Evolutionary conservation across 1,140 invertebrate species (phyloP), one percentile per base, ranked within the genome.

Genomic region (Mamestra configurata): DNA sequence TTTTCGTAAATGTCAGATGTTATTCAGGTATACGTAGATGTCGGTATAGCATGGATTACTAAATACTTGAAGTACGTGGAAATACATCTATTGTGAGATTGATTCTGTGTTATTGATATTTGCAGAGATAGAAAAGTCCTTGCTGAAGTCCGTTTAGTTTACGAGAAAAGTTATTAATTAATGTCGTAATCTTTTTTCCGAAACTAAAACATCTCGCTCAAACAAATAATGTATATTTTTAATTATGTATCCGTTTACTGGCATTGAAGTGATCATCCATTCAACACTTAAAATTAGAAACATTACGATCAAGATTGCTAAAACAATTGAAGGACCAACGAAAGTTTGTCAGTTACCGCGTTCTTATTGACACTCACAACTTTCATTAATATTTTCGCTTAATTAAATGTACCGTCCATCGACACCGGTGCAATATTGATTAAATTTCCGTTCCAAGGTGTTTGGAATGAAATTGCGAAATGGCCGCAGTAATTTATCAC

Each of bases 401-500:
- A 40, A 20, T 40, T 66, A 66, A 66, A 66, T 66, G 18, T 5
- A 61, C 2, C 27, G n/a, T 55, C 20, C 18, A 40, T 40, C 18
- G 18, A 66, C 5, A 20, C 18, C 35, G 35, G 61, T 66, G 43
- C 46, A 71, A 13, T 51, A 53, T 53, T 66, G 61, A 71, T 51
- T 51, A 51, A 51, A 51, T 43, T 71, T 71, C 68, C 68, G 68
- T 18, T 53, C n/a, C 24, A 51, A 46, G 46, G 68, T 53, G 68
- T 53, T 35, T 15, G 40, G 40, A 66, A 31, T 53, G 27, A 66
- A 46, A 57, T 73, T 73, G 49, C 53, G 51, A 70, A 70, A 68
- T 73, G 53, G 6, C 24, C 20, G 15, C 18, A 20, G 71, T 49
- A 73, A 77, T 78, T 73, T 59, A 78, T 77, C 77, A 81, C 70